Evolutionary conservation across 1,140 invertebrate genomes (phyloP), one percentile per base, ranked within the genome.

Genomic region (Lasioglossum albipes): DNA sequence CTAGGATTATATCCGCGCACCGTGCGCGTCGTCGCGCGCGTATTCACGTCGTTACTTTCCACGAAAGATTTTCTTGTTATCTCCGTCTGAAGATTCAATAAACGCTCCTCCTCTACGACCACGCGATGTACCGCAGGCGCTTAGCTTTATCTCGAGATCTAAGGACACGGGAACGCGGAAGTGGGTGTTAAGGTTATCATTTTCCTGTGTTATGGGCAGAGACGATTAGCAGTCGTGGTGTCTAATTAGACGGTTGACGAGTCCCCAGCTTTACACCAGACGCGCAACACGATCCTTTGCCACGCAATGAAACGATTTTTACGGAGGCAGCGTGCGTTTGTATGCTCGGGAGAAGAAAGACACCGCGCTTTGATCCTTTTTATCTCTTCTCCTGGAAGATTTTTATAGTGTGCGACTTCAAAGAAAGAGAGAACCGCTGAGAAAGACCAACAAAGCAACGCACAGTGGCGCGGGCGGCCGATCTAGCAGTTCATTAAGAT

Each of bases 61-160:
- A 22, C 7, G 22, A 52, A 68, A 52, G 42, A 68, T 59, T 59
- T 16, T 20, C 66, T 20, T 42, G 18, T 22, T 18, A 13, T 52
- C 49, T 27, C 45, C 9, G n/a, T n/a, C 18, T 68, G 22, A 68
- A 22, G 66, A 31, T 68, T 68, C 42, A 68, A 52, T 65, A 65
- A 65, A 65, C 22, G 61, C 22, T 62, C 9, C 10, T 36, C 59
- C 22, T 61, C n/a, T 7, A 22, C 45, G 45, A 16, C 52, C 52
- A 16, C 52, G 13, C 52, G 27, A 62, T 9, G 61, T 13, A 12
- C 12, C 57, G 57, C 18, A 2, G 20, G 2, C n/a, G 20, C 57
- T 59, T n/a, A 1, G 7, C 9, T 12, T 20, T 59, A n/a, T 59
- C n/a, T 7, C 20, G 20, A 9, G 18, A 59, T n/a, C 57, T n/a